A percentile compares a stretch with the other conserved stretches of the same genome.
Conservation (phyloP, 37 sponge, comb jelly and placozoan species). For the Bolinopsis microptera region DNA sequence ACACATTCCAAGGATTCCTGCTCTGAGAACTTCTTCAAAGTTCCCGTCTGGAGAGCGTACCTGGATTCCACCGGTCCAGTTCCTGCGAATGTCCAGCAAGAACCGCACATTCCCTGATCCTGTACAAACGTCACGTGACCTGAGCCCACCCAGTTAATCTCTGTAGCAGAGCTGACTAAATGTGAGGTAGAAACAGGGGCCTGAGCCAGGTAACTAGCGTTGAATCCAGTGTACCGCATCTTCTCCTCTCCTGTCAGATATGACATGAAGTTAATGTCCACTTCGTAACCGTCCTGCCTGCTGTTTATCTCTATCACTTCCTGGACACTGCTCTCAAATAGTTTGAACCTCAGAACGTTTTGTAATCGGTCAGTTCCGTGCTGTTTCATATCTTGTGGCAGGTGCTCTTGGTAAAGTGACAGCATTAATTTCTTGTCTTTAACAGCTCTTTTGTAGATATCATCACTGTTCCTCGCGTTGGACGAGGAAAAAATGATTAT, state of each 20-base stretch:
- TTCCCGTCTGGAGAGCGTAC: not conserved
- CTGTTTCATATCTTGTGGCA: not conserved
- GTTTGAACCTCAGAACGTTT: not conserved
- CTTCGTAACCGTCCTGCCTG: not conserved
- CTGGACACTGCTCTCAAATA: not conserved
- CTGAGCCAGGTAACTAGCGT: not conserved
- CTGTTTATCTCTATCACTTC: not conserved
- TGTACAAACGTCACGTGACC: not conserved
- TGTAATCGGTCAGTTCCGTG: not conserved
- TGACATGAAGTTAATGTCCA: not conserved
- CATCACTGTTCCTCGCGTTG: no score
- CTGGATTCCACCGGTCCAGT: not conserved
- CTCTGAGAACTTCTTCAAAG: slow-evolving; percentile 20
- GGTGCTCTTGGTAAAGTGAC: not conserved
- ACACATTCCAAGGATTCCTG: slow-evolving; percentile 38
- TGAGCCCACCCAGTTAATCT: not conserved
- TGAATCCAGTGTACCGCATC: not conserved
- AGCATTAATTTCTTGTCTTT: not conserved
- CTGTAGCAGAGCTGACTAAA: not conserved
- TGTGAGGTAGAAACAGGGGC: not conserved
- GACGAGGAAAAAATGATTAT: no score
- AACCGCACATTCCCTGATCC: slow-evolving; percentile 19
- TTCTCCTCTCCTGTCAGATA: not conserved
- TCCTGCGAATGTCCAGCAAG: slow-evolving; percentile 33
- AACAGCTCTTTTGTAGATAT: not conserved